Conservation (phyloP, 2,797 vertebrate species). For the Bufotes viridis region DNA sequence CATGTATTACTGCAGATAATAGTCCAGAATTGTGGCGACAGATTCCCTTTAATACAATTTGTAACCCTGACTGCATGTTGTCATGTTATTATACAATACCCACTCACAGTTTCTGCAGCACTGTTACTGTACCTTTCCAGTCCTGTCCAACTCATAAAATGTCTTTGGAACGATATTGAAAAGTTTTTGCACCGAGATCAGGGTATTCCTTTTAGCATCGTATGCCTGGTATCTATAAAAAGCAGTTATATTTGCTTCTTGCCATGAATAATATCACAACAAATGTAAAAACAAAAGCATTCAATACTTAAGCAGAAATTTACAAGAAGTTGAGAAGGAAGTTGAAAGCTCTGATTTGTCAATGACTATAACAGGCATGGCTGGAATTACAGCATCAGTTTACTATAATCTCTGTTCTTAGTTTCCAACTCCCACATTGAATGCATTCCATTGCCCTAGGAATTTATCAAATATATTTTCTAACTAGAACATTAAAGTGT, state of each 20-base stretch:
- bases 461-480: background rate
- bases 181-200: conserved; percentile 58
- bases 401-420: background rate
- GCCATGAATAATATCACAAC: background rate
- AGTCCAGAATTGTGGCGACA: background rate
- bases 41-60: no score
- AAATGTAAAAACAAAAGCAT: conserved; percentile 2
- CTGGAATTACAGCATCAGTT: background rate
- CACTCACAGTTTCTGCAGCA: background rate
- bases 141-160: conserved; percentile 60
- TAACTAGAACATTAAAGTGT: background rate
- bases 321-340: background rate
- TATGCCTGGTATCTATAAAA: conserved; percentile 50
- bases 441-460: background rate
- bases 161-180: conserved; percentile 59
- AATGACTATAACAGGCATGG: conserved; percentile 1
- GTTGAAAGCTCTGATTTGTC: background rate
- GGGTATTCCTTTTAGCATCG: conserved; percentile 57
- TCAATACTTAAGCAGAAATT: background rate
- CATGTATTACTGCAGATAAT: background rate
- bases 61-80: background rate
- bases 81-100: background rate
- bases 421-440: conserved; percentile 26
- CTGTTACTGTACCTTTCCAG: conserved; percentile 55
- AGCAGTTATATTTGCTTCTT: background rate